Evolutionary conservation across 2,113 vertebrate genomes (phyloP).

Genomic region (Eublepharis macularius): DNA sequence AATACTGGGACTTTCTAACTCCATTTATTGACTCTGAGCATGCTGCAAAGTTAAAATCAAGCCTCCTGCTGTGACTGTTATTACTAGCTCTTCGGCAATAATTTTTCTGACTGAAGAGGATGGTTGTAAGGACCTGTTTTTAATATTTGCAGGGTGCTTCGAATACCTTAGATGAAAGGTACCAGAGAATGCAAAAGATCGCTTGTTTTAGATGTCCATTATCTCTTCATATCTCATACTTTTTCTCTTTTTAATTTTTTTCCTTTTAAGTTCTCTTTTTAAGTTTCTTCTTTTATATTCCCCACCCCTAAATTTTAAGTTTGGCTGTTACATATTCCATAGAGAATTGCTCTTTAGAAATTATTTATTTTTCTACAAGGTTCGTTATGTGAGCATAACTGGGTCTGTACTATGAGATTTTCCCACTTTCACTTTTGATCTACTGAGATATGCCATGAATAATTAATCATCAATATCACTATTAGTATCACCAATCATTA

Average conservation of each 20-base stretch:
- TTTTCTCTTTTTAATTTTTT: slow-evolving; percentile 17
- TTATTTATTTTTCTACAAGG: not conserved
- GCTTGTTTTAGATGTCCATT: slow-evolving; percentile 10
- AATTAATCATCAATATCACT: slow-evolving; percentile 66
- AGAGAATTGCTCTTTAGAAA: not conserved
- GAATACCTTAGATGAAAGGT: slow-evolving; percentile 23
- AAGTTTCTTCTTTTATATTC: no score
- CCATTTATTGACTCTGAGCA: not conserved
- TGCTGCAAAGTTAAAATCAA: not conserved
- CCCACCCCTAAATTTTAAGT: no score
- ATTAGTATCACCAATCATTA: slow-evolving; percentile 63
- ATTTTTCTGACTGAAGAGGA: slow-evolving; percentile 2
- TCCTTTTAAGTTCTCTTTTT: slow-evolving; percentile 28
- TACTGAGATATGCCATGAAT: slow-evolving; percentile 52
- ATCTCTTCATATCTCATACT: not conserved
- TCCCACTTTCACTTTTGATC: slow-evolving; percentile 55
- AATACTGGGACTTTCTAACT: not conserved
- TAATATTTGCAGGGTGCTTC: not conserved
- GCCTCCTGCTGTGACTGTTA: not conserved
- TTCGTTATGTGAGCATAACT: slow-evolving; percentile 5
- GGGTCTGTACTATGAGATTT: not conserved
- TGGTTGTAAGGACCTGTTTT: slow-evolving; percentile 14
- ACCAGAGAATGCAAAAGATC: not conserved
- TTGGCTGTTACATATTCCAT: slow-evolving; percentile 47
- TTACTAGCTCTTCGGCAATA: not conserved